Conservation (phyloP, 2,113 vertebrate genomes). For the Zapornia atra region DNA sequence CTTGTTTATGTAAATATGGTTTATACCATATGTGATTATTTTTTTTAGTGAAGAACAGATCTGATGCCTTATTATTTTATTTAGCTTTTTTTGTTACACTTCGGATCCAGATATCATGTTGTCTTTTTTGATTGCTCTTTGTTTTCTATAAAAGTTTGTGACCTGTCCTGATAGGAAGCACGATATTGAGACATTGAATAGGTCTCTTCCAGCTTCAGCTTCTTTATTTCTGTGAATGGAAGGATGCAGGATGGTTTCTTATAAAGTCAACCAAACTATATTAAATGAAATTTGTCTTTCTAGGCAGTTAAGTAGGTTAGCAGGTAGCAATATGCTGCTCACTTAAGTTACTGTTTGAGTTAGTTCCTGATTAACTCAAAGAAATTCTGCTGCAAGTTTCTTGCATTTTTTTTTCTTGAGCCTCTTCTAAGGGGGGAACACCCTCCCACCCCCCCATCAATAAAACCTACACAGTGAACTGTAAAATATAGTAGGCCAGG, state of each 20-base stretch:
- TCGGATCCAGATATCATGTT: background rate
- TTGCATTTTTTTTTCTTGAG: background rate
- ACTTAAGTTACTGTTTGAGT: background rate
- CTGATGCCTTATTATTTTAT: background rate
- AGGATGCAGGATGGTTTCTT: background rate
- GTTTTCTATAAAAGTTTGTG: background rate
- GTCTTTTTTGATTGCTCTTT: background rate
- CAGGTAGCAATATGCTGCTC: background rate
- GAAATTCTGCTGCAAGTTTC: background rate
- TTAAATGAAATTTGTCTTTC: background rate
- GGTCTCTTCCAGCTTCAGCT: background rate
- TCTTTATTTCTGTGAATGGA: background rate
- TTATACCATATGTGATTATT: background rate
- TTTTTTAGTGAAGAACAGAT: constrained; percentile 12
- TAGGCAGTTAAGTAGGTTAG: background rate
- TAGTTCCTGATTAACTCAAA: background rate
- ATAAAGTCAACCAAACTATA: background rate
- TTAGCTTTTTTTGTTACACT: background rate
- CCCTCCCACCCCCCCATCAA: too few relatives aligned
- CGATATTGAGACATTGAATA: background rate
- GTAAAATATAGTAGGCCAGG: background rate
- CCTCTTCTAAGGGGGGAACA: background rate
- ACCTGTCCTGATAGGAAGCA: background rate
- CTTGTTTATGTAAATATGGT: background rate
- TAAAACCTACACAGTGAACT: background rate